Evolutionary conservation across 1,140 invertebrate species (phyloP).

Genomic region (Drosophila cardini): DNA sequence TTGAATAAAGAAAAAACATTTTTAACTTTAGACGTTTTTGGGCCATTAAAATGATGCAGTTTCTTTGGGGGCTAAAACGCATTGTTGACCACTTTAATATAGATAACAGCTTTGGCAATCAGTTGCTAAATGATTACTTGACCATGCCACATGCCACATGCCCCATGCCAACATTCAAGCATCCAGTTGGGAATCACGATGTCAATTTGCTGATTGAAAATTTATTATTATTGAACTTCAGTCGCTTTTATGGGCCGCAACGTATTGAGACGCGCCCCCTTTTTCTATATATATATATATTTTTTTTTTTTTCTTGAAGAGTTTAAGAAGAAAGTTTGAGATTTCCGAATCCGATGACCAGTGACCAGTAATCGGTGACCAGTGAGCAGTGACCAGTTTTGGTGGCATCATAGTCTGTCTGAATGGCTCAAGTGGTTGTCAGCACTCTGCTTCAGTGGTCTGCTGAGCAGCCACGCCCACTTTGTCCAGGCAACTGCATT

Average conservation of each 20-base stretch:
- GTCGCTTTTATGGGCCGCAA: constrained; percentile 50
- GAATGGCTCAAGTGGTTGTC: constrained; percentile 29
- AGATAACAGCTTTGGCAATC: constrained; percentile 69
- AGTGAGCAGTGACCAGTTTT: background rate
- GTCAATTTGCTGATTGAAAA: constrained; percentile 79
- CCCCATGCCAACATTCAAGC: background rate
- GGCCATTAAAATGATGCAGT: background rate
- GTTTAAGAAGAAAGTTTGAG: too few relatives aligned
- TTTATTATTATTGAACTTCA: constrained; percentile 65
- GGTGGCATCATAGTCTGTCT: constrained; percentile 15
- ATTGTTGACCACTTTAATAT: constrained; percentile 65
- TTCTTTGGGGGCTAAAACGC: background rate
- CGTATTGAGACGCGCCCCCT: constrained; percentile 15
- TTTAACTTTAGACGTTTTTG: background rate
- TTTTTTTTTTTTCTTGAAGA: constrained; percentile 30
- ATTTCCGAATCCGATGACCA: too few relatives aligned
- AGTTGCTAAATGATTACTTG: constrained; percentile 72
- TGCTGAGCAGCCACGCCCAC: constrained; percentile 46
- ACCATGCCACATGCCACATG: constrained; percentile 37
- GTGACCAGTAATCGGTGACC: constrained; percentile 2
- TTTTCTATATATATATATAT: too few relatives aligned
- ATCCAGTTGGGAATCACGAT: constrained; percentile 65
- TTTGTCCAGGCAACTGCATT: constrained; percentile 46
- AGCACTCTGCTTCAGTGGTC: constrained; percentile 30
- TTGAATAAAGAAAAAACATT: background rate